These are phyloP conservation scores for cattle (Bos taurus) DNA, from an alignment of 2,113 vertebrate genomes.

Conservation along the genomic window ARS-UCD2.0 NC_037356.1:34611501-34612000, in stretches of 20 bases:
- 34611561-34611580: constrained; percentile 28
- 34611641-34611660: not conserved
- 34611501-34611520: not conserved
- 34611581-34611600: not conserved
- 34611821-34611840: not conserved
- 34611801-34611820: not conserved
- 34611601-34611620: not conserved
- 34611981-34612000: not conserved
- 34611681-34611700: not conserved
- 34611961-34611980: not conserved
- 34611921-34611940: not conserved
- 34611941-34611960: not conserved
- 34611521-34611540: not conserved
- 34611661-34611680: not conserved
- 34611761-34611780: not conserved
- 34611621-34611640: accelerated
- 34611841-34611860: not conserved
- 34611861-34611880: not conserved
- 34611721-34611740: not conserved
- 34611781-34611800: not conserved
- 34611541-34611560: not conserved
- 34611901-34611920: not conserved
- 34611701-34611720: not conserved
- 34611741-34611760: not conserved
- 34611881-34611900: not conserved